phyloP scores from a whole-genome alignment of 2,113 vertebrate genomes.

The Prunella fulvescens region DNA sequence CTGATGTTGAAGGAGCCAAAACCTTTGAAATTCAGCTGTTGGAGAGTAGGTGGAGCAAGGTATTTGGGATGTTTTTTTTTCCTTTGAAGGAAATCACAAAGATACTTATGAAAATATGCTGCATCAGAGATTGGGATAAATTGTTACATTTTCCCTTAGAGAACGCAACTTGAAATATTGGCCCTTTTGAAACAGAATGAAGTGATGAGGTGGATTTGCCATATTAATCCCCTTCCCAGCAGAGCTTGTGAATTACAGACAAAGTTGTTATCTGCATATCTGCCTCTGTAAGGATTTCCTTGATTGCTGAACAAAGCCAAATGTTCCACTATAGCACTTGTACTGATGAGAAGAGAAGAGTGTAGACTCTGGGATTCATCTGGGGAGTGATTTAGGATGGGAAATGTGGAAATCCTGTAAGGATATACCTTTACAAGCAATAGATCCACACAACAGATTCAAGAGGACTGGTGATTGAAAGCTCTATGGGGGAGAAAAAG shows the following conservation, averaged over 20 bases:
- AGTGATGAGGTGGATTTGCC: background rate
- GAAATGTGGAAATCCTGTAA: background rate
- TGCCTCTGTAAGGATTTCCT: background rate
- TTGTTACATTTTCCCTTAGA: background rate
- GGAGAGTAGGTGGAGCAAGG: background rate
- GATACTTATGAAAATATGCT: background rate
- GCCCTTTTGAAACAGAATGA: background rate
- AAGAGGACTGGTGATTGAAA: background rate
- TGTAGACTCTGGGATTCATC: background rate
- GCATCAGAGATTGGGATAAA: background rate
- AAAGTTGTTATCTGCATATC: background rate
- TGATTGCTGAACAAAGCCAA: background rate
- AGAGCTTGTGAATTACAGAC: background rate
- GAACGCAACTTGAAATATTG: background rate
- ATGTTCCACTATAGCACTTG: accelerated
- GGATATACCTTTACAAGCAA: background rate
- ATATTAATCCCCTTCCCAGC: background rate
- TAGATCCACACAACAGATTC: background rate
- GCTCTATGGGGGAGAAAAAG: background rate
- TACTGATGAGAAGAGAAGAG: background rate
- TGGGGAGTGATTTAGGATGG: background rate
- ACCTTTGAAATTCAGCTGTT: background rate
- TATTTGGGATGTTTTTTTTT: background rate
- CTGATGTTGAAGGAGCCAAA: background rate
- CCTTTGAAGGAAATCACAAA: background rate